Conservation (phyloP, 2,797 vertebrate genomes). For the Trachops cirrhosus region DNA sequence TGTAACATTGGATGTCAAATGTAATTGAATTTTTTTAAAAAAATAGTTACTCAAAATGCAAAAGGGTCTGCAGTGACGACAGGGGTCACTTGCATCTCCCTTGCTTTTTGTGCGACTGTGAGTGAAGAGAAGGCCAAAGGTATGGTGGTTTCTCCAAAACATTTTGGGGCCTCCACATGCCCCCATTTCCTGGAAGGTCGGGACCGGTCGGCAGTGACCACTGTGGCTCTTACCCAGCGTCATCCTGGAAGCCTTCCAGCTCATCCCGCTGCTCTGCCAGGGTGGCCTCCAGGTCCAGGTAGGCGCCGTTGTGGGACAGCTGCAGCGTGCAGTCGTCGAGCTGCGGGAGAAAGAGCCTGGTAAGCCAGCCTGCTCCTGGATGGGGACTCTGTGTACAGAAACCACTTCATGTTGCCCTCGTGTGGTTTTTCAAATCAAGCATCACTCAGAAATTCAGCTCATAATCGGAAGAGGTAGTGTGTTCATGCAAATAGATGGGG, state of each 20-base stretch:
- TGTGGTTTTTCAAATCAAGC: background rate
- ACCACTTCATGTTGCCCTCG: background rate
- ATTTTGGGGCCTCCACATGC: background rate
- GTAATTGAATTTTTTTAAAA: background rate
- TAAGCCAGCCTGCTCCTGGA: background rate
- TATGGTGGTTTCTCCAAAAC: background rate
- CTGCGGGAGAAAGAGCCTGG: conserved; percentile 80
- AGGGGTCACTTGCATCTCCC: background rate
- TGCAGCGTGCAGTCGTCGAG: conserved; percentile 96
- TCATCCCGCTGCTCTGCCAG: conserved; percentile 96
- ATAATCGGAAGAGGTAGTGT: background rate
- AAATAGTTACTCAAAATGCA: background rate
- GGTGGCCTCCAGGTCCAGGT: conserved; percentile 98
- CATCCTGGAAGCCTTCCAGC: conserved; percentile 96
- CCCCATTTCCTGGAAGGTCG: background rate
- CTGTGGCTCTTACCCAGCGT: conserved; percentile 91
- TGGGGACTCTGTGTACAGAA: background rate
- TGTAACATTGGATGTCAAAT: background rate
- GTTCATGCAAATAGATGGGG: background rate
- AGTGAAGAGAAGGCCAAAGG: background rate
- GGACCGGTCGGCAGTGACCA: background rate
- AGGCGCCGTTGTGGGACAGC: conserved; percentile 96
- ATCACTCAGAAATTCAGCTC: background rate
- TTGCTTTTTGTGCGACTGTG: background rate
- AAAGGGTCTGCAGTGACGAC: background rate